phyloP scores from a whole-genome alignment of 2,888 invertebrate genomes.

The Sinopyrophorus schimmeli region DNA sequence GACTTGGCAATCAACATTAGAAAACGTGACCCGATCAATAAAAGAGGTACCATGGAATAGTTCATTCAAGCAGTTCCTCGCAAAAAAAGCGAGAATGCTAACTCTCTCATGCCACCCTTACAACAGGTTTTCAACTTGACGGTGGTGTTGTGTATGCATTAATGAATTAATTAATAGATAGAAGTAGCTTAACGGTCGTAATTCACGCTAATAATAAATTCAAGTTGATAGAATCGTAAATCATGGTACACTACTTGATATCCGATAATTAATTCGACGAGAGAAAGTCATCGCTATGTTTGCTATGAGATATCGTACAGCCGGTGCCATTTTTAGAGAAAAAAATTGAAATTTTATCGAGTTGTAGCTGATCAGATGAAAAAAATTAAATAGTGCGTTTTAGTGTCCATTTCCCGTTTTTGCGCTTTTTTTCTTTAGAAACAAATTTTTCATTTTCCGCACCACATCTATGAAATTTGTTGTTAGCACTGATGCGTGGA shows the following conservation, averaged over 20 bases:
- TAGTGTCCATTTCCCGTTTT: too few species aligned
- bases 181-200: conserved; percentile 7
- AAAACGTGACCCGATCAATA: conserved; percentile 21
- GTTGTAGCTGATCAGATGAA: too few species aligned
- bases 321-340: too few species aligned
- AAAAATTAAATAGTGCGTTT: too few species aligned
- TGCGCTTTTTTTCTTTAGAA: too few species aligned
- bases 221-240: conserved; percentile 8
- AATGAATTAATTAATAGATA: conserved; percentile 19
- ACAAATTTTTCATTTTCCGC: too few species aligned
- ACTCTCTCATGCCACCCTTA: conserved; percentile 1
- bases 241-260: conserved; percentile 11
- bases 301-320: too few species aligned
- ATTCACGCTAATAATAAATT: conserved; percentile 15
- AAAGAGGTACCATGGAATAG: conserved; percentile 16
- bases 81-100: conserved; percentile 1
- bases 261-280: conserved; percentile 14
- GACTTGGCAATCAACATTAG: conserved; percentile 29
- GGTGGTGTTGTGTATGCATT: not conserved
- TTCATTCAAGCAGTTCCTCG: conserved; percentile 18
- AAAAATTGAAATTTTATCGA: too few species aligned
- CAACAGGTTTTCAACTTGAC: conserved; percentile 12
- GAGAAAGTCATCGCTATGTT: too few species aligned
- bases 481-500: too few species aligned
- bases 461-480: too few species aligned